Evolutionary conservation across 2,113 vertebrate genomes (phyloP).

Genomic region (Stegostoma tigrinum): DNA sequence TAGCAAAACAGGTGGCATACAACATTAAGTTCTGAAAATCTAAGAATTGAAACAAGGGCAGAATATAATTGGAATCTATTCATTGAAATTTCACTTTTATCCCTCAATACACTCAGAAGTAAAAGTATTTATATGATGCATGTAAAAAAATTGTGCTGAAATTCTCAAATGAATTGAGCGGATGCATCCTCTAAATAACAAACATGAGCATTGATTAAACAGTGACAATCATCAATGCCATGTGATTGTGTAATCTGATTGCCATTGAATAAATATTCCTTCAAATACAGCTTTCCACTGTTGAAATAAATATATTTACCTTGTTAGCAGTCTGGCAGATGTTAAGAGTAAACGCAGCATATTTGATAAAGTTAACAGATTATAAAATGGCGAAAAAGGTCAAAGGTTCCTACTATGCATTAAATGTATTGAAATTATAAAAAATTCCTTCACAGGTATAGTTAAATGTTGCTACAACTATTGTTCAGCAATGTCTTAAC

Average conservation of each 20-base stretch:
- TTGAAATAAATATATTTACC: background rate
- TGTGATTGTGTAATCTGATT: conserved; percentile 17
- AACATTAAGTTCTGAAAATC: background rate
- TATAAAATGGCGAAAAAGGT: background rate
- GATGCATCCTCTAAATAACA: background rate
- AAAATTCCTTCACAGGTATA: background rate
- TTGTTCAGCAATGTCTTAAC: background rate
- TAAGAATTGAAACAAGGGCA: background rate
- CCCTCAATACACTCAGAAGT: background rate
- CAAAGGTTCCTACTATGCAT: background rate
- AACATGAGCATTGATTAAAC: background rate
- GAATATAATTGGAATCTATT: conserved; percentile 18
- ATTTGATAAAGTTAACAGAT: background rate
- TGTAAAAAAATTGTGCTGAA: background rate
- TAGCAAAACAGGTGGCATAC: background rate
- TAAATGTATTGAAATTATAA: background rate
- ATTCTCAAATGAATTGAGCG: background rate
- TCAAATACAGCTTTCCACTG: background rate
- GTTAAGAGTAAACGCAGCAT: background rate
- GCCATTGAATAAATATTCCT: conserved; percentile 4
- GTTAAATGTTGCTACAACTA: background rate
- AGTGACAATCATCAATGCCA: background rate
- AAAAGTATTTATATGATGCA: background rate
- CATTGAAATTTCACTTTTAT: background rate
- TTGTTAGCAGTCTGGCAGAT: background rate